A percentile compares a stretch with the other conserved stretches of the same genome.
These are phyloP conservation scores for Cosmopolites sordidus DNA, from an alignment of 2,888 invertebrate genomes.

Conservation along the genomic window DNA sequence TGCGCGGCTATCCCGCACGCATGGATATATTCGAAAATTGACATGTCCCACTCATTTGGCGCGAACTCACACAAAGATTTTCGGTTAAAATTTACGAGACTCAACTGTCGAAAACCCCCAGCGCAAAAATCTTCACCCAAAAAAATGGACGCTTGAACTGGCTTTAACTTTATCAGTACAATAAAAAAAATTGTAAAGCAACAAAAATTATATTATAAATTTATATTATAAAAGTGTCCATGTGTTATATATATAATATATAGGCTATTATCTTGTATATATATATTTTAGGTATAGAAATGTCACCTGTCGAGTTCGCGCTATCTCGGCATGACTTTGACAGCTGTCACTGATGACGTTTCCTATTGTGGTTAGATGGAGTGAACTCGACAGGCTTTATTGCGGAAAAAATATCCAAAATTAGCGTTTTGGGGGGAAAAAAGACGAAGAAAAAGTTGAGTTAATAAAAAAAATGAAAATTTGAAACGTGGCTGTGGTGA, in stretches of 20 bases:
- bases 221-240: slow-evolving; percentile 25
- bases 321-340: too few species aligned
- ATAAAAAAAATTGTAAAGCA: slow-evolving; percentile 25
- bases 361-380: too few species aligned
- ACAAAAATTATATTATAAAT: slow-evolving; percentile 20
- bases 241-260: slow-evolving; percentile 6
- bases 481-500: slow-evolving; percentile 37
- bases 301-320: slow-evolving; percentile 9
- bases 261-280: slow-evolving; percentile 18
- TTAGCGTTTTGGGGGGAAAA: background rate
- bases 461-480: slow-evolving; percentile 29
- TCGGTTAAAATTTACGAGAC: slow-evolving; percentile 44
- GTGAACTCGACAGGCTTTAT: too few species aligned
- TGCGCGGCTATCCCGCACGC: slow-evolving; percentile 41
- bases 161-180: slow-evolving; percentile 27
- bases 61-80: slow-evolving; percentile 42
- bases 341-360: too few species aligned
- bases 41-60: slow-evolving; percentile 50
- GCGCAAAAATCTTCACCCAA: background rate
- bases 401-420: background rate
- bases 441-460: background rate
- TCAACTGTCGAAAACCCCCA: background rate
- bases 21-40: slow-evolving; percentile 45
- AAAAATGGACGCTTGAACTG: slow-evolving; percentile 22
- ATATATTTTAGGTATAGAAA: slow-evolving; percentile 24